Evolutionary conservation across 2,888 invertebrate genomes (phyloP).

Genomic region (Lapara coniferarum): DNA sequence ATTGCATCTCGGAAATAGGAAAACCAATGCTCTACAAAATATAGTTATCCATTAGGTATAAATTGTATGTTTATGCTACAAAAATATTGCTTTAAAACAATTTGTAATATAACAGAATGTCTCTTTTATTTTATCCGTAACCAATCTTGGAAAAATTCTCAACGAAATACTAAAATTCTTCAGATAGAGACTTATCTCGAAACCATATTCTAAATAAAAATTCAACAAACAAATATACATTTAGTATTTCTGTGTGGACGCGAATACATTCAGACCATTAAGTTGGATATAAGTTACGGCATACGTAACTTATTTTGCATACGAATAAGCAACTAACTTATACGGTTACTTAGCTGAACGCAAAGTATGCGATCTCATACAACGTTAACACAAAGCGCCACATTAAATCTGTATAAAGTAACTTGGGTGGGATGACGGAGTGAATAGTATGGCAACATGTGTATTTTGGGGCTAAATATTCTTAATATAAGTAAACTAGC

Average conservation of each 20-base stretch:
- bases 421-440: conserved; percentile 1
- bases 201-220: not conserved
- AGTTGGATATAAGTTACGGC: conserved; percentile 14
- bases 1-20: no score
- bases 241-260: not conserved
- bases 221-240: not conserved
- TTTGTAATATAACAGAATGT: not conserved
- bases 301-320: conserved; percentile 18
- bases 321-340: conserved; percentile 23
- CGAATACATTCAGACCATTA: conserved; percentile 11
- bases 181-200: not conserved
- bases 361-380: conserved; percentile 34
- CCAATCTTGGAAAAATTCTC: not conserved
- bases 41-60: no score
- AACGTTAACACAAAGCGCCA: conserved; percentile 33
- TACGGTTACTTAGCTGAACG: conserved; percentile 24
- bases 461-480: not conserved
- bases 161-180: not conserved
- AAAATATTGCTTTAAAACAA: not conserved
- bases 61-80: no score
- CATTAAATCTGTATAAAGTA: conserved; percentile 39
- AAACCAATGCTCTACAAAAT: no score
- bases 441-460: conserved; percentile 2
- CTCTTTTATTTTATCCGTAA: not conserved
- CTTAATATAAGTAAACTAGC: no score